Conservation (phyloP, 2,888 invertebrate genomes). For the Gisinianus flammeolus region DNA sequence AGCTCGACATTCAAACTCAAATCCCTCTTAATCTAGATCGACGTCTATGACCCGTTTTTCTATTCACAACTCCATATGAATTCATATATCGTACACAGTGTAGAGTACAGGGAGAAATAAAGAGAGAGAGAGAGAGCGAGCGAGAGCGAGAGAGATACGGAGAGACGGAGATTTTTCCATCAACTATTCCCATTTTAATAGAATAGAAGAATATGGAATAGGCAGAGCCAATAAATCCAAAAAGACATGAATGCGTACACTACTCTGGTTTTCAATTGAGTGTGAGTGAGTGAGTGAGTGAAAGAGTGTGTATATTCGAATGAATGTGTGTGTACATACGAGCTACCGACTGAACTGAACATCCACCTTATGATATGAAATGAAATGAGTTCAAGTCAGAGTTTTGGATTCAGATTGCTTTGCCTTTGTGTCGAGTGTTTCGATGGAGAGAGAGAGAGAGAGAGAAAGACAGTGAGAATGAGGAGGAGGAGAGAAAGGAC, state of each 20-base stretch:
- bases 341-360: not conserved
- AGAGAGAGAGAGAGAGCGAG: no score
- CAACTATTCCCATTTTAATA: conserved; percentile 9
- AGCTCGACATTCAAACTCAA: no score
- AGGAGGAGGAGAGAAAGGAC: not conserved
- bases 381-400: not conserved
- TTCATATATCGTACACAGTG: no score
- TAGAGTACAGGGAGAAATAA: no score
- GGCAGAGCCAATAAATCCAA: not conserved
- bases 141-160: no score
- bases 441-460: not conserved
- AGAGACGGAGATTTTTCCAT: not conserved
- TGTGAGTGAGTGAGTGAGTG: no score
- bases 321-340: no score
- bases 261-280: not conserved
- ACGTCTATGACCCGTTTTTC: no score
- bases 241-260: not conserved
- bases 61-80: no score
- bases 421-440: not conserved
- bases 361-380: not conserved
- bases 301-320: no score
- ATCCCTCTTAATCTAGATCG: no score
- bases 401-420: not conserved
- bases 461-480: not conserved
- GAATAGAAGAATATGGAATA: not conserved